These are phyloP conservation scores for Patella ulyssiponensis DNA, from an alignment of 2,888 invertebrate species.

Conservation along the genomic window DNA sequence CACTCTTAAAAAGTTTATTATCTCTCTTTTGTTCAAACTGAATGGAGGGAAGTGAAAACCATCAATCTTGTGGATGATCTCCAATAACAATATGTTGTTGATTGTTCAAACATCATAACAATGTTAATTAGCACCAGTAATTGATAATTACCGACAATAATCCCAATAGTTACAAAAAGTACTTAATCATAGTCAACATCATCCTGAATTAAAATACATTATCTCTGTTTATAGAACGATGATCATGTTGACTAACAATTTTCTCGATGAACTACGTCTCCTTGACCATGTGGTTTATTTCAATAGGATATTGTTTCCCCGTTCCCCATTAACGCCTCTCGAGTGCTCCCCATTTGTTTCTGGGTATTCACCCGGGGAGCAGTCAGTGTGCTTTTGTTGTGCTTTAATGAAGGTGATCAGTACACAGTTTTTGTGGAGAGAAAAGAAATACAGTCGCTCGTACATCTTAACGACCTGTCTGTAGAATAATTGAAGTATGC, in stretches of 20 bases:
- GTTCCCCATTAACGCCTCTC: constrained; percentile 16
- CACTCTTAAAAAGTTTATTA: too few relatives aligned
- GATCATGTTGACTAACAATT: constrained; percentile 9
- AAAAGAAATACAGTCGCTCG: background rate
- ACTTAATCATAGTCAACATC: too few relatives aligned
- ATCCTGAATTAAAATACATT: too few relatives aligned
- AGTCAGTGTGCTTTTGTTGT: constrained; percentile 8
- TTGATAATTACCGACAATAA: background rate
- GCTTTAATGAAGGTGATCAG: constrained; percentile 7
- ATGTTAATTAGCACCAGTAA: background rate
- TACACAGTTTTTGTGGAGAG: background rate
- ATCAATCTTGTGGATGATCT: background rate
- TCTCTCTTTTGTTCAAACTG: too few relatives aligned
- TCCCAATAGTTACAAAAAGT: too few relatives aligned
- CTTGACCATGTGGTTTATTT: constrained; percentile 22
- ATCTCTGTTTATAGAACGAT: background rate
- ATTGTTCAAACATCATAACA: background rate
- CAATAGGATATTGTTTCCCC: constrained; percentile 19
- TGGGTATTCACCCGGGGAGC: background rate
- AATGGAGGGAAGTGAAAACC: too few relatives aligned
- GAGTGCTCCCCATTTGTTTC: constrained; percentile 11
- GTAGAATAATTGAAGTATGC: background rate
- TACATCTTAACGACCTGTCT: background rate
- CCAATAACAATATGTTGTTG: background rate
- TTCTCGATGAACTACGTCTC: background rate